Base-by-base conservation (phyloP, 2,113 vertebrate genomes). In the Turdus rufiventris region DNA sequence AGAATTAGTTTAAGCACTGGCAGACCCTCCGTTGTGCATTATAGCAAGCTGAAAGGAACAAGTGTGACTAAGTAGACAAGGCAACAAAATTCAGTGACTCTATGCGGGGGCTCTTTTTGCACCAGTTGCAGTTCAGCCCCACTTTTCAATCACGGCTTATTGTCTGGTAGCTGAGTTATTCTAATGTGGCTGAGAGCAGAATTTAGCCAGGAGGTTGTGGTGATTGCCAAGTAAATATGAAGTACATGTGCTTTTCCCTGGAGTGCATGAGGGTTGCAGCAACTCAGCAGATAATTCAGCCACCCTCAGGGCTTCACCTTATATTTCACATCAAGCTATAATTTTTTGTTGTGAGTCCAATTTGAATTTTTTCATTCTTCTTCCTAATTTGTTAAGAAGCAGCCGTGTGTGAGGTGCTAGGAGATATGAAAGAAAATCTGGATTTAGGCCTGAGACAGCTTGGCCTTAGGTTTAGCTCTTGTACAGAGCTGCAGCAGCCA, bases 341-440 rank as follows among this genome's bases (percentile, higher is more conserved):
- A 26, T 42, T 77, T 88, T 93, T 88, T 74, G 40, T 70, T 92
- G n/a, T 0, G 7, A 88, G 54, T 76, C 78, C 74, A 73, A 25
- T 76, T 42, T 85, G 45, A 65, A 12, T 74, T 79, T 91, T 89
- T 89, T 91, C 62, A 23, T 88, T 89, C 2, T 54, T 80, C 43
- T 62, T 68, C n/a, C 63, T 91, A 70, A 89, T 94, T 95, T 92
- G 33, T 89, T 70, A 91, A 85, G 76, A 77, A 3, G 12, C 61
- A 89, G 17, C 42, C 38, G 13, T 70, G 66, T 83, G 58, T 65
- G 66, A 92, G 48, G 66, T 73, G 54, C 34, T 83, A 15, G 47
- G 63, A 91, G 26, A 79, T 38, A 43, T 0, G n/a, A 42, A 82
- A 78, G 58, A 76, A 79, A 50, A 62, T 38, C 60, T 89, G 71